phyloP scores from a whole-genome alignment of 2,797 vertebrate genomes.

The Rhinichthys osculus region DNA sequence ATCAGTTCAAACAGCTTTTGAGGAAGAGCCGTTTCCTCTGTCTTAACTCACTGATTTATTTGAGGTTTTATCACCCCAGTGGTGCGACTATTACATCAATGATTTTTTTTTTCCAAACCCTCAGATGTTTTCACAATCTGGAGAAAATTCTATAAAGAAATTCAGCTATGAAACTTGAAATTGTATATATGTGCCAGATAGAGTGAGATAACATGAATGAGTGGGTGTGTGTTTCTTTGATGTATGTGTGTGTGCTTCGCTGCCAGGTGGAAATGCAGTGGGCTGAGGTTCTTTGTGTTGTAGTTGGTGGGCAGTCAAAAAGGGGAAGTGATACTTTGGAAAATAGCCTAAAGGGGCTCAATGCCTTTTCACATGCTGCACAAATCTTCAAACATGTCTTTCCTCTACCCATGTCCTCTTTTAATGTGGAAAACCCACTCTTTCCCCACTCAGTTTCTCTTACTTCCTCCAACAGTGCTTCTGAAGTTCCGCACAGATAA shows the following conservation, averaged over 20 bases:
- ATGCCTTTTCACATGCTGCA: constrained; percentile 10
- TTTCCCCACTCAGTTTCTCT: constrained; percentile 41
- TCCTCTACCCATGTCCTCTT: constrained; percentile 4
- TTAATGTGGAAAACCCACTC: constrained; percentile 44
- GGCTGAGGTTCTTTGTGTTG: constrained; percentile 46
- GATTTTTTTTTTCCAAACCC: constrained; percentile 37
- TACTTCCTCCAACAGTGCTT: constrained; percentile 78
- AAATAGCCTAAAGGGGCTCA: constrained; percentile 39
- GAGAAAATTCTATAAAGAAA: constrained; percentile 29
- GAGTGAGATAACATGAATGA: constrained; percentile 25
- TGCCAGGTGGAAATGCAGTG: constrained; percentile 56
- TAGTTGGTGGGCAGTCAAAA: constrained; percentile 59
- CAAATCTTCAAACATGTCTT: constrained; percentile 32
- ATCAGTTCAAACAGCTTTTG: constrained; percentile 70
- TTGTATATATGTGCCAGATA: constrained; percentile 17
- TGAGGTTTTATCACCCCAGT: constrained; percentile 58
- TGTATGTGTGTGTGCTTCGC: constrained; percentile 24
- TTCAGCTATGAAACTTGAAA: constrained; percentile 30
- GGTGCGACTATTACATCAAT: constrained; percentile 49
- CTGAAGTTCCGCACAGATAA: constrained; percentile 90
- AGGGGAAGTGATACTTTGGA: constrained; percentile 50
- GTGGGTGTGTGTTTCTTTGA: constrained; percentile 46
- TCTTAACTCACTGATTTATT: constrained; percentile 75
- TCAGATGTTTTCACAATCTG: constrained; percentile 50
- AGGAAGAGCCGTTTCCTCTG: constrained; percentile 80